Conservation (phyloP, 2,888 invertebrate genomes). For the Trachelus stipa region DNA sequence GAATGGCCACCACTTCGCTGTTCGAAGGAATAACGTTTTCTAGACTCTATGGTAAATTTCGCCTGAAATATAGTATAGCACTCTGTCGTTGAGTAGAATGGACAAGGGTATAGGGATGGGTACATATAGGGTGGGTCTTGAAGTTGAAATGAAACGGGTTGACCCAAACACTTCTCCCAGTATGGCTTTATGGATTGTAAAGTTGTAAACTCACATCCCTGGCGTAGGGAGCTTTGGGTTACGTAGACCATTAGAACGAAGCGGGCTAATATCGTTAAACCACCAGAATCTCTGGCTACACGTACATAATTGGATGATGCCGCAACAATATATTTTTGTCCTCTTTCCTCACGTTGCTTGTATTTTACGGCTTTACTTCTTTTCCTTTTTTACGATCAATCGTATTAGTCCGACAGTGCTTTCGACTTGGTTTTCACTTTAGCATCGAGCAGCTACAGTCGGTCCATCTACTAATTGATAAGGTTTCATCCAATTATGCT, state of each 20-base stretch:
- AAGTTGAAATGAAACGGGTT: constrained; percentile 26
- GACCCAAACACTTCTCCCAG: constrained; percentile 40
- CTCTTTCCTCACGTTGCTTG: neutral
- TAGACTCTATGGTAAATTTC: neutral
- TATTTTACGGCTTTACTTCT: neutral
- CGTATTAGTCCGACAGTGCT: neutral
- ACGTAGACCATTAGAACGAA: constrained; percentile 42
- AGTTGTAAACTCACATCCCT: constrained; percentile 47
- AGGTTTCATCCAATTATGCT: neutral
- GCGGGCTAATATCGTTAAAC: constrained; percentile 38
- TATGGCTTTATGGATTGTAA: constrained; percentile 54
- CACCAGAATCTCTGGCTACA: constrained; percentile 26
- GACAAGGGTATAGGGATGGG: neutral
- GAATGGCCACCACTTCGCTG: neutral
- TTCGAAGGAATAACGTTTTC: neutral
- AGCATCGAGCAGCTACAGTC: neutral
- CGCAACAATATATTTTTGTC: neutral
- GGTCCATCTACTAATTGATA: neutral
- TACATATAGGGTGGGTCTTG: neutral
- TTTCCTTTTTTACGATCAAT: neutral
- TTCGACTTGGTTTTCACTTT: neutral
- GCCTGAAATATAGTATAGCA: neutral
- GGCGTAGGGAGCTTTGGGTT: constrained; percentile 22
- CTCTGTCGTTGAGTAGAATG: neutral
- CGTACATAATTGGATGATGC: constrained; percentile 28